Conservation (phyloP, 2,888 invertebrate genomes). For the Catocala nupta region DNA sequence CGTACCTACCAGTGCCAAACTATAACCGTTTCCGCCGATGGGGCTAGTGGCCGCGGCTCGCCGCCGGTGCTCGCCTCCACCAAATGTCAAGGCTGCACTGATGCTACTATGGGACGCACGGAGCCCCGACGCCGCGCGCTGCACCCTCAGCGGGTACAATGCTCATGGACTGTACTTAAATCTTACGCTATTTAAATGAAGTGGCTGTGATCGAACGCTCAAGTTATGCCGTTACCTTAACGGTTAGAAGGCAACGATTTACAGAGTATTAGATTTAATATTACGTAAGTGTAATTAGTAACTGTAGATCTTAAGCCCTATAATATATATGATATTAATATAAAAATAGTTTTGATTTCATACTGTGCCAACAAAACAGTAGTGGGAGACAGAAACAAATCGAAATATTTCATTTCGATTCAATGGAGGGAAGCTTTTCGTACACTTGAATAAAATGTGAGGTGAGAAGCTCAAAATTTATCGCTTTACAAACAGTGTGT, state of each 20-base stretch:
- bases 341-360: constrained; percentile 33
- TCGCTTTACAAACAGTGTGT: neutral
- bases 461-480: neutral
- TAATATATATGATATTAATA: constrained; percentile 40
- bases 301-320: constrained; percentile 28
- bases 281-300: constrained; percentile 43
- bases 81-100: constrained; percentile 83
- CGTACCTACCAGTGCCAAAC: constrained; percentile 78
- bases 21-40: constrained; percentile 81
- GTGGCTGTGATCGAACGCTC: constrained; percentile 83
- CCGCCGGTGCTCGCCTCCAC: constrained; percentile 50
- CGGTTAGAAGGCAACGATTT: constrained; percentile 69
- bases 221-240: constrained; percentile 64
- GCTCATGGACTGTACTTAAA: constrained; percentile 65
- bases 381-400: too few species aligned
- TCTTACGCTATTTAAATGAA: constrained; percentile 71
- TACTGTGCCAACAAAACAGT: constrained; percentile 1
- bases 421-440: neutral
- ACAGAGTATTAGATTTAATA: constrained; percentile 60
- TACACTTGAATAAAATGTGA: neutral
- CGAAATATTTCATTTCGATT: too few species aligned
- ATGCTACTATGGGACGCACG: constrained; percentile 57
- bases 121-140: constrained; percentile 57
- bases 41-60: constrained; percentile 73
- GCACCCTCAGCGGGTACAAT: constrained; percentile 56